Evolutionary conservation across 2,888 invertebrate genomes (phyloP), one percentile per base, ranked within the genome.

Genomic region (Volucella bombylans): DNA sequence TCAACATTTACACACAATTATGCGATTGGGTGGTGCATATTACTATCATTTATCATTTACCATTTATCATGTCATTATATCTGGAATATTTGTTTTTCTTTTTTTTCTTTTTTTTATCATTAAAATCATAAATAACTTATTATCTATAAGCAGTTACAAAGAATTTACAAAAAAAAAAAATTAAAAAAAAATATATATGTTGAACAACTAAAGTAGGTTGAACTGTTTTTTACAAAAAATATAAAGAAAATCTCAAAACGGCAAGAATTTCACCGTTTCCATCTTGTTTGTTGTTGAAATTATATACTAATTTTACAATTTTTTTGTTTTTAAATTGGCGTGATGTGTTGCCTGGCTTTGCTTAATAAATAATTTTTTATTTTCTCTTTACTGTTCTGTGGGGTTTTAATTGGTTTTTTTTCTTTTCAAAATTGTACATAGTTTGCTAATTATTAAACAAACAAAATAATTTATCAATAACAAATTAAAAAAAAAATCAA

Each of bases 61-160:
- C 31, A 50, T 65, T 71, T 65, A 77, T 31, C 31, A 31, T 31
- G 31, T 31, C 76, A 76, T 23, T 59, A 49, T 41, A 23, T 81
- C 61, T 78, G 72, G 68, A 78, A 78, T 82, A 82, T 38, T 64
- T 45, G 10, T 39, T 64, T 14, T 52, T 52, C 2, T 10, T 8
- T 4, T 39, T 18, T 38, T 45, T 68, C 43, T 10, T 54, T 49
- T 62, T 4, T 72, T 47, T 52, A 55, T 61, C 50, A 62, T 72
- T 62, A 64, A 57, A 74, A 41, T 64, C 59, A 83, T 83, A 79
- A 83, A 83, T 83, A 83, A 83, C 79, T 83, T 79, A 83, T 38
- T 31, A 12, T 15, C 61, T 77, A 77, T 39, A 43, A 12, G 15
- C 49, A 69, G 23, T 69, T 43, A 23, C 31, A 31, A 31, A 31